Evolutionary conservation across 2,888 invertebrate genomes (phyloP).

Genomic region (Pharmacophagus antenor): DNA sequence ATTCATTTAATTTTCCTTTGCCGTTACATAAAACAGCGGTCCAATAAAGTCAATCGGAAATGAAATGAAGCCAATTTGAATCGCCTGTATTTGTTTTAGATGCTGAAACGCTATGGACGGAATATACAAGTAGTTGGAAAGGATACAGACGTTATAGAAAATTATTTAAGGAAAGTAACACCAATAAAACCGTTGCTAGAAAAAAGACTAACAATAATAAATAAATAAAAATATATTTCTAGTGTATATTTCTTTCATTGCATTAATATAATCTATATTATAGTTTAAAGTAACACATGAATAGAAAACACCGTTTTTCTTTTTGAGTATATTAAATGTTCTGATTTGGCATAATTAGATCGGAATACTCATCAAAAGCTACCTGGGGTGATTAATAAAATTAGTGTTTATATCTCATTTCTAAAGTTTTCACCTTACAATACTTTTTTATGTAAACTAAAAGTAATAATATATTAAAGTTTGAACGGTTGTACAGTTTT

Average conservation of each 20-base stretch:
- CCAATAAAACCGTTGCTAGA: constrained; percentile 77
- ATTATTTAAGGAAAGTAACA: constrained; percentile 71
- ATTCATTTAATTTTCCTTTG: constrained; percentile 8
- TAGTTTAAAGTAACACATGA: no score
- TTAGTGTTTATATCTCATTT: no score
- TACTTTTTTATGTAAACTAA: no score
- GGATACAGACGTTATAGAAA: constrained; percentile 74
- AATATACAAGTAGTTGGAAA: constrained; percentile 62
- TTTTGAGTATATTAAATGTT: no score
- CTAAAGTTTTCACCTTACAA: no score
- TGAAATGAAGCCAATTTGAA: constrained; percentile 7
- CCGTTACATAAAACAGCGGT: not conserved
- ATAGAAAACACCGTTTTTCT: no score
- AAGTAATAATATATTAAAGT: no score
- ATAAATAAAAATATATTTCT: constrained; percentile 35
- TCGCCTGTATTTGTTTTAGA: constrained; percentile 48
- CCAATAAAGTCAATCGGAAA: constrained; percentile 3
- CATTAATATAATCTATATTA: no score
- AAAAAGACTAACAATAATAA: constrained; percentile 71
- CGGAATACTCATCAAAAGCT: no score
- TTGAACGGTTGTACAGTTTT: no score
- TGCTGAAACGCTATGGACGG: constrained; percentile 61
- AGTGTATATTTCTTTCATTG: constrained; percentile 1
- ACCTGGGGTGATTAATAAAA: no score
- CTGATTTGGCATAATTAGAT: no score